phyloP scores from a whole-genome alignment of 2,797 vertebrate genomes.

The Pelobates cultripes region DNA sequence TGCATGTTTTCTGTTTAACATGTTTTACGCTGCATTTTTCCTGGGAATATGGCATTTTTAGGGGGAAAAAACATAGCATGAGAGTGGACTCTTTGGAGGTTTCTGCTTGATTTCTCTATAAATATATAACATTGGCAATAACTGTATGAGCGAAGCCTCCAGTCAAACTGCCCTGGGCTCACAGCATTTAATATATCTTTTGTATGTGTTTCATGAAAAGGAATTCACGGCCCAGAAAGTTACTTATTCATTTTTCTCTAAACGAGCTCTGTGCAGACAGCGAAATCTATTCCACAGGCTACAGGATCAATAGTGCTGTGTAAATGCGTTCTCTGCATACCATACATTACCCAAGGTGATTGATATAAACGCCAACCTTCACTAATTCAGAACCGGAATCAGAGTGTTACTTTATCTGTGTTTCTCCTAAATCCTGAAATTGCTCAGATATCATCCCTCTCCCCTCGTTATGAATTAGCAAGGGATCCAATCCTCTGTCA shows the following conservation, averaged over 20 bases:
- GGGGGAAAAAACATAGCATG: too few relatives aligned
- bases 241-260: background rate
- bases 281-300: background rate
- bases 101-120: too few relatives aligned
- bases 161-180: too few relatives aligned
- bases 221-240: background rate
- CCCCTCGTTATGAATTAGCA: background rate
- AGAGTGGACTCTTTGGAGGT: too few relatives aligned
- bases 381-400: background rate
- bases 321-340: background rate
- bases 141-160: too few relatives aligned
- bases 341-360: background rate
- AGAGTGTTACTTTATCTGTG: background rate
- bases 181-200: too few relatives aligned
- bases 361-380: background rate
- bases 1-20: too few relatives aligned
- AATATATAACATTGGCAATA: too few relatives aligned
- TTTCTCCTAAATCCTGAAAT: background rate
- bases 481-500: background rate
- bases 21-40: too few relatives aligned
- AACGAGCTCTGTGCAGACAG: background rate
- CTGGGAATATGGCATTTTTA: too few relatives aligned
- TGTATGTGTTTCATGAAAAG: background rate
- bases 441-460: background rate
- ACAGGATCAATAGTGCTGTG: background rate